Evolutionary conservation across 2,888 invertebrate species (phyloP), one percentile per base, ranked within the genome.

Genomic region (Anticlea derivata): DNA sequence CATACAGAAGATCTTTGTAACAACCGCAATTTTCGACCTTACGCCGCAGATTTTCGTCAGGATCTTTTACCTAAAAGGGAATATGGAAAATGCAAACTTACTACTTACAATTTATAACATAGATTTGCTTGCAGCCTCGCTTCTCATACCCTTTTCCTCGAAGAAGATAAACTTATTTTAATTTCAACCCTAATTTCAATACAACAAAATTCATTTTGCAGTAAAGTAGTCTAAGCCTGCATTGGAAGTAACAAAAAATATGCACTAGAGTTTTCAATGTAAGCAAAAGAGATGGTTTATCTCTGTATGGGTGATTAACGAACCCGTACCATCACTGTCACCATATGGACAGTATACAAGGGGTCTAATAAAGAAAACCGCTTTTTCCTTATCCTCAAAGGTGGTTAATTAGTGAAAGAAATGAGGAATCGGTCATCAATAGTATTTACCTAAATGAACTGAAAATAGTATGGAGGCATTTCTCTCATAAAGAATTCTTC

Each of bases 1-100:
- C 29, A 20, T 45, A 41, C 31, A 67, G 55, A 73, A 80, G 68
- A 34, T 62, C 22, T 29, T 30, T 47, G 20, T 37, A 56, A 20
- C 7, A 43, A 20, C 11, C 40, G 38, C 58, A 33, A 66, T 50
- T 61, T 43, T 53, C 37, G 11, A 58, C 66, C 59, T 57, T 69
- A 46, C 13, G 0, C 0, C 0, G 0, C 1, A 26, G 0, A 27
- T 17, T 17, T 0, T 0, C 0, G 7, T 29, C 23, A 57, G 37
- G 58, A 41, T 30, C 3, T 10, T 46, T 27, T 43, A 38, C 37
- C 8, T 5, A 46, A 51, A 35, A 5, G 26, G 44, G 13, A 45
- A 29, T 35, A 10, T 6, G 8, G 30, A 13, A 46, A 46, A 37
- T 26, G 13, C 7, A 10, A 38, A 31, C 31, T 38, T 38, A 33